phyloP scores from a whole-genome alignment of 2,888 invertebrate genomes.

The Sinhomidia bicolor region DNA sequence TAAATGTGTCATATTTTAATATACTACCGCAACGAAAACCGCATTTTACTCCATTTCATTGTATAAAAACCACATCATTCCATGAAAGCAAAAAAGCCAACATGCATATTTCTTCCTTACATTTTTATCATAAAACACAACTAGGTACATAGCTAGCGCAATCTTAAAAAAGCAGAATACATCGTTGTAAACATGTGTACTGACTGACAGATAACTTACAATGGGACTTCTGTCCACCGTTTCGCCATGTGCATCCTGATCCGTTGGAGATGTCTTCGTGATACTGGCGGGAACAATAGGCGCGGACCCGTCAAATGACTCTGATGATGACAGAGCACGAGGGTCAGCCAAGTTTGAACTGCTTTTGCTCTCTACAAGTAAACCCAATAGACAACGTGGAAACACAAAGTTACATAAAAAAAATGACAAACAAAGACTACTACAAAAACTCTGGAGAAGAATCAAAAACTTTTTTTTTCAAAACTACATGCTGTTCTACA shows the following conservation, averaged over 20 bases:
- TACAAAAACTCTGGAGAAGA: too few relatives aligned
- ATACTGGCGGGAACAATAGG: constrained; percentile 78
- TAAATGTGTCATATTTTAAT: not conserved
- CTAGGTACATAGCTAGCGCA: not conserved
- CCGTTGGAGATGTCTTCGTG: constrained; percentile 65
- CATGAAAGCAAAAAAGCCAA: not conserved
- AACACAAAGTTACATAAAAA: too few relatives aligned
- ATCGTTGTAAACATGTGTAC: not conserved
- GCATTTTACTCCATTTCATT: not conserved
- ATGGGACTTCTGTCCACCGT: constrained; percentile 68
- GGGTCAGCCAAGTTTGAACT: constrained; percentile 70
- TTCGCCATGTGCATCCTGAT: constrained; percentile 68
- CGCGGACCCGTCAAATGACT: constrained; percentile 80
- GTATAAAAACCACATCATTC: not conserved
- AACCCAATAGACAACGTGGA: not conserved
- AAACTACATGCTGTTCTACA: not conserved
- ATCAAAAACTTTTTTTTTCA: too few relatives aligned
- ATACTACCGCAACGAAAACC: not conserved
- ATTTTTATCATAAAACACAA: not conserved
- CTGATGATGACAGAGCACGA: constrained; percentile 77
- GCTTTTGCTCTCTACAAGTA: constrained; percentile 60
- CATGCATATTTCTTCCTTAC: too few relatives aligned
- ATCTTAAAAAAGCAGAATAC: not conserved
- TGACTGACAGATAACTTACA: constrained; percentile 36
- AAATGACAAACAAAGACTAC: constrained; percentile 37